Base-by-base conservation (phyloP, 2,797 vertebrate species). In the Taenioides sp. region DNA sequence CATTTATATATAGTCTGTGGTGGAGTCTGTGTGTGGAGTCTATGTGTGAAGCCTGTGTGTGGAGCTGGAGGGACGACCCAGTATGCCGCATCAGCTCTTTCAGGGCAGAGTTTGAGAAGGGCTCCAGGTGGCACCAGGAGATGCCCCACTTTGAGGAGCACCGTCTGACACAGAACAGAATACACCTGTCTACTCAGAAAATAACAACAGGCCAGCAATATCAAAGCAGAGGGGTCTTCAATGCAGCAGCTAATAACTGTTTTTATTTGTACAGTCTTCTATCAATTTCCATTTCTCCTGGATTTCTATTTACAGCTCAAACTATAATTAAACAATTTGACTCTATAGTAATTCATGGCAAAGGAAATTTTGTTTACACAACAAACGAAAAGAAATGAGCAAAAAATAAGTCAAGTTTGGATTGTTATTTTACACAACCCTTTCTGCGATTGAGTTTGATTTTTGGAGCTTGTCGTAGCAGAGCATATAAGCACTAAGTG, bases 41-140 rank as follows among this genome's bases (percentile, higher is more conserved):
- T 65, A 20, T 54, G 69, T 70, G 62, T 28, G 76, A 27, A 43
- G 12, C 40, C 40, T 37, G 37, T 34, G 40, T 43, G 43, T 47
- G 76, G 31, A 63, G 75, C 71, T 55, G 65, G 77, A 28, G 47
- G 73, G 63, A 74, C 78, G 80, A 73, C 71, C 79, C 82, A 76
- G 79, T 86, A 79, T 80, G 86, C 84, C 61, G 80, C 67, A 88
- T 94, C 92, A 92, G 92, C 87, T 40, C 68, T 92, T 92, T 89
- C 80, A 77, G 68, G 83, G 82, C 80, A 77, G 68, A 82, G 82
- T 90, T 85, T 87, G 84, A 91, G 89, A 65, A 83, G 75, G 87
- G 87, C 87, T 88, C 83, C 89, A 92, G 92, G 91, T 93, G 87
- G 87, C 87, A 88, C 83, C 89, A 92, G 92, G 91, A 87, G 78